Conservation (phyloP, 2,113 vertebrate species). For the Etia nguti region DNA sequence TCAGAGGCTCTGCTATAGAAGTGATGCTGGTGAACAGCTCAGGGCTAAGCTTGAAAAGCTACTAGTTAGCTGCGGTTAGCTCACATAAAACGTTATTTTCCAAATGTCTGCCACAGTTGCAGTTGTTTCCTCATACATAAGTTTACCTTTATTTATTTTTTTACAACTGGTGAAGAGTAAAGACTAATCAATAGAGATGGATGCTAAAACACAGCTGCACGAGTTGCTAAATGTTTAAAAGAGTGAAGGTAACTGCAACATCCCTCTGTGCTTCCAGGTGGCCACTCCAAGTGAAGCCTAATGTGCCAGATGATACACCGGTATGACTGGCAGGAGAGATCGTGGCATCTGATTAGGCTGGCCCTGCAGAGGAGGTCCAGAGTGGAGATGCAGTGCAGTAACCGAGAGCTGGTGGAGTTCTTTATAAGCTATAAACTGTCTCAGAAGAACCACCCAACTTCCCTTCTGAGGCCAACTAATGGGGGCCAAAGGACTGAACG, state of each 20-base stretch:
- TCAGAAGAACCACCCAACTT: slow-evolving; percentile 81
- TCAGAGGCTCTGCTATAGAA: background rate
- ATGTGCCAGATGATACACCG: background rate
- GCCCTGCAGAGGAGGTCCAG: background rate
- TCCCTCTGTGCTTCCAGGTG: background rate
- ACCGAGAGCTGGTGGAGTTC: slow-evolving; percentile 88
- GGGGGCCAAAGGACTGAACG: slow-evolving; percentile 55
- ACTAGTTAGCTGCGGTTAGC: background rate
- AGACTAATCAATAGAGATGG: background rate
- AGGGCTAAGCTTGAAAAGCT: background rate
- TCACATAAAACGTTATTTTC: background rate
- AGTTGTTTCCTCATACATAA: background rate
- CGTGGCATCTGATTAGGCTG: slow-evolving; percentile 10
- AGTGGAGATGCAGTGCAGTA: slow-evolving; percentile 56
- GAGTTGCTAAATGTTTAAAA: background rate
- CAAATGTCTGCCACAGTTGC: background rate
- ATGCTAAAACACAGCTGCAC: background rate
- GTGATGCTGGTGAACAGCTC: background rate
- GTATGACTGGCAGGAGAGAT: slow-evolving; percentile 2
- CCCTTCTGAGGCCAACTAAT: slow-evolving; percentile 69
- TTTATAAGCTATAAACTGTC: slow-evolving; percentile 90
- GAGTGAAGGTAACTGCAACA: background rate
- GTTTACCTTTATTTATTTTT: background rate
- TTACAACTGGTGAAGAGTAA: background rate
- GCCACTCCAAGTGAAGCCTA: background rate